phyloP scores from a whole-genome alignment of 2,113 vertebrate species.

The Hirundichthys speculiger region DNA sequence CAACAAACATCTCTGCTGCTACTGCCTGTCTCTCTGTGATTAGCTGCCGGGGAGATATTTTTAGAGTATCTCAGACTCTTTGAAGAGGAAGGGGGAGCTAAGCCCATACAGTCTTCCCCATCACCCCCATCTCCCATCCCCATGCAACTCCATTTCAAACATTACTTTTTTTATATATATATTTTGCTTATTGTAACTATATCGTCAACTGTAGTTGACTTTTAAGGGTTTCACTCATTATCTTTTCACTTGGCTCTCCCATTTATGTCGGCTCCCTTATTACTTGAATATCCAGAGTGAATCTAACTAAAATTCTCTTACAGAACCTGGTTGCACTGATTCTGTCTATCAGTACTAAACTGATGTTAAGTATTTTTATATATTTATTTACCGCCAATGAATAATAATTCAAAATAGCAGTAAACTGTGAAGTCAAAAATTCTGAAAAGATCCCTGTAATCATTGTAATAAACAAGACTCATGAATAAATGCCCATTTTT shows the following conservation, averaged over 20 bases:
- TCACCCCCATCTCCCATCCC: slow-evolving; percentile 20
- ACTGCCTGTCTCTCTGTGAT: slow-evolving; percentile 65
- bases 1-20: slow-evolving; percentile 71
- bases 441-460: slow-evolving; percentile 7
- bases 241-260: slow-evolving; percentile 6
- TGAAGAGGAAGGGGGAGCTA: slow-evolving; percentile 66
- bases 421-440: slow-evolving; percentile 3
- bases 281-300: neutral
- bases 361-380: neutral
- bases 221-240: slow-evolving; percentile 39
- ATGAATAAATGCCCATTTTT: slow-evolving; percentile 29
- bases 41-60: slow-evolving; percentile 76
- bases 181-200: slow-evolving; percentile 41
- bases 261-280: neutral
- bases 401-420: slow-evolving; percentile 7
- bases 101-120: slow-evolving; percentile 18
- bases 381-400: slow-evolving; percentile 6
- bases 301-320: slow-evolving; percentile 1
- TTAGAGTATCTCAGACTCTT: slow-evolving; percentile 68
- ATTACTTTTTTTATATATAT: slow-evolving; percentile 59
- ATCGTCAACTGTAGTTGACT: slow-evolving; percentile 30
- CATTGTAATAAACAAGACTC: slow-evolving; percentile 19
- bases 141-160: slow-evolving; percentile 28
- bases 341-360: neutral
- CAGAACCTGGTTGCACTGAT: neutral